A percentile compares a stretch with the other conserved stretches of the same genome.
These are phyloP conservation scores for Molothrus ater DNA, from an alignment of 2,797 vertebrate species.

Conservation along the genomic window DNA sequence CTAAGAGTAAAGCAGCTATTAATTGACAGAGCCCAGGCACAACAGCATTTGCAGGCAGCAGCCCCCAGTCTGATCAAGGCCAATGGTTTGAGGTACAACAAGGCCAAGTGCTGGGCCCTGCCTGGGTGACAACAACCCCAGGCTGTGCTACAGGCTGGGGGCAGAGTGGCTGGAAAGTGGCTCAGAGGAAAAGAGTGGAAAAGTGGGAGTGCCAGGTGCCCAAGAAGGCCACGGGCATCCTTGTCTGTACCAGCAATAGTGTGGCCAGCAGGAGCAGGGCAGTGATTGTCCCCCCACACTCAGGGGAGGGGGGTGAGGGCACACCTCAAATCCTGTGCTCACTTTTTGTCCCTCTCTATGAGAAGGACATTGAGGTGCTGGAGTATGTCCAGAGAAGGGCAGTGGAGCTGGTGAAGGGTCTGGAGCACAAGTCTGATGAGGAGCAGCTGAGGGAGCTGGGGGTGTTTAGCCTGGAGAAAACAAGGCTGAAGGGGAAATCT, in stretches of 20 bases:
- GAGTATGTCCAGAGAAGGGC: not conserved
- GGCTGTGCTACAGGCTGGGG: not conserved
- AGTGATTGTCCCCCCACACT: not conserved
- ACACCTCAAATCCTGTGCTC: not conserved
- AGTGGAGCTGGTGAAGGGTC: fast-evolving
- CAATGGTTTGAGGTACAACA: not conserved
- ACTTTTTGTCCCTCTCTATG: not conserved
- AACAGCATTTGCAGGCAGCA: not conserved
- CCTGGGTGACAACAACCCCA: not conserved
- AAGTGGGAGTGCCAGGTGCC: not conserved
- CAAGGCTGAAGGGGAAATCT: not conserved
- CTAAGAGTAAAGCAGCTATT: not conserved
- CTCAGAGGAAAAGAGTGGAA: not conserved
- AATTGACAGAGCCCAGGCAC: not conserved
- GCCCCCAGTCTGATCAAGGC: not conserved
- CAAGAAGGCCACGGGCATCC: not conserved
- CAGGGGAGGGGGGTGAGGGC: not conserved
- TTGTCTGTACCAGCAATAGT: not conserved
- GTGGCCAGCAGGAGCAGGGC: not conserved
- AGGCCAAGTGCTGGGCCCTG: not conserved
- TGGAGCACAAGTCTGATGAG: not conserved
- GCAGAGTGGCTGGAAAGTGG: not conserved
- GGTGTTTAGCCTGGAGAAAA: not conserved
- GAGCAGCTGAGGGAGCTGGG: not conserved
- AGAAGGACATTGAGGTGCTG: not conserved